Evolutionary conservation across 1,140 invertebrate species (phyloP).

Genomic region (Trinorchestia longiramus): DNA sequence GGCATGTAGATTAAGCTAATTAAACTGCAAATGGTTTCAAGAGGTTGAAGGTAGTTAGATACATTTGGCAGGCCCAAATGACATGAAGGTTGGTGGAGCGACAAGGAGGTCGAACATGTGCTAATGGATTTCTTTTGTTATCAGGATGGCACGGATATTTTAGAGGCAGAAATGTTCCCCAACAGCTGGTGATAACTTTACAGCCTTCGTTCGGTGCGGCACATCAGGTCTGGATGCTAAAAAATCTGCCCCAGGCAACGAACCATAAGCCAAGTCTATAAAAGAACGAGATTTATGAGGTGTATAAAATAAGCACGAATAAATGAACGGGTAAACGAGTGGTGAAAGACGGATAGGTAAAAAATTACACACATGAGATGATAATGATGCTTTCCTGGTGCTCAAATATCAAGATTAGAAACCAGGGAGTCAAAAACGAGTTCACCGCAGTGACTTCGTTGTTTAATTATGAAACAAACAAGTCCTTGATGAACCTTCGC

Average conservation of each 20-base stretch:
- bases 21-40: background rate
- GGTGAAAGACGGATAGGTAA: background rate
- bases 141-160: background rate
- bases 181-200: constrained; percentile 2
- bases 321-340: background rate
- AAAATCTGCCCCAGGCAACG: background rate
- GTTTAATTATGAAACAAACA: background rate
- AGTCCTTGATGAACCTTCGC: background rate
- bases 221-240: background rate
- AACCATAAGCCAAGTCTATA: background rate
- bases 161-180: constrained; percentile 16
- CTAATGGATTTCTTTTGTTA: constrained; percentile 35
- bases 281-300: background rate
- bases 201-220: background rate
- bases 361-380: background rate
- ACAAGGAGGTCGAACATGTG: background rate
- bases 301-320: background rate
- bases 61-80: background rate
- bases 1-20: background rate
- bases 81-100: background rate
- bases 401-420: background rate
- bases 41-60: background rate
- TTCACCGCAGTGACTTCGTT: background rate
- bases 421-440: background rate
- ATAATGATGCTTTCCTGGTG: background rate